A percentile compares a stretch with the other conserved stretches of the same genome.
These are phyloP conservation scores for Perognathus longimembris DNA, from an alignment of 2,113 vertebrate species.

Conservation along the genomic window DNA sequence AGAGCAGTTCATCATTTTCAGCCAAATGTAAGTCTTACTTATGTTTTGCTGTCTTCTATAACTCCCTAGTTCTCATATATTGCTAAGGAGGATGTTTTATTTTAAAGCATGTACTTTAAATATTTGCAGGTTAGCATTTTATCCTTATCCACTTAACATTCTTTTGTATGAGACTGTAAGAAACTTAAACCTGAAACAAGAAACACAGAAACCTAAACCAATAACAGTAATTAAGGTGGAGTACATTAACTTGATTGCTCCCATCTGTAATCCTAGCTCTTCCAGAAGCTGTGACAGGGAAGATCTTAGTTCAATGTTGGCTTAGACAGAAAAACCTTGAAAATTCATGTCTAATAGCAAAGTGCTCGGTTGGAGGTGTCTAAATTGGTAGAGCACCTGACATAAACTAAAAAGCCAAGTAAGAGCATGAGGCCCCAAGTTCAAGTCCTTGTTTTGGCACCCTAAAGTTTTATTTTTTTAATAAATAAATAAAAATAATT, in stretches of 20 bases:
- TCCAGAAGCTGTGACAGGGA: too few species aligned
- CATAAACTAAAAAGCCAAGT: too few species aligned
- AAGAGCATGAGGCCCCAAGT: too few species aligned
- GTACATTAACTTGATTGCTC: not conserved
- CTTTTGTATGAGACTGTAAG: not conserved
- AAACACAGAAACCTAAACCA: not conserved
- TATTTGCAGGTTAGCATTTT: not conserved
- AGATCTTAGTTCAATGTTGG: too few species aligned
- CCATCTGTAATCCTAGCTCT: too few species aligned
- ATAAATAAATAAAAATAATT: not conserved
- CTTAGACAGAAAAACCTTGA: too few species aligned
- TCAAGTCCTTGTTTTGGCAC: too few species aligned
- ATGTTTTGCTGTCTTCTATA: conserved; percentile 41
- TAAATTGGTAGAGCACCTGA: too few species aligned
- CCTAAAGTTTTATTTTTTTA: too few species aligned
- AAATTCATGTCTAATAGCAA: too few species aligned
- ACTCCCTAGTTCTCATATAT: not conserved
- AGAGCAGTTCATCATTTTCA: conserved; percentile 24
- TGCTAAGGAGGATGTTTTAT: not conserved
- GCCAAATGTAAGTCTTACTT: not conserved
- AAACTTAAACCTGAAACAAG: not conserved
- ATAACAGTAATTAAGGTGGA: not conserved
- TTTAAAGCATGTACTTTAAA: conserved; percentile 27
- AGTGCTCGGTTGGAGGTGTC: too few species aligned
- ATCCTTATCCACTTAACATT: not conserved